Conservation (phyloP, 2,797 vertebrate genomes). For the Poeciliopsis presidionis region DNA sequence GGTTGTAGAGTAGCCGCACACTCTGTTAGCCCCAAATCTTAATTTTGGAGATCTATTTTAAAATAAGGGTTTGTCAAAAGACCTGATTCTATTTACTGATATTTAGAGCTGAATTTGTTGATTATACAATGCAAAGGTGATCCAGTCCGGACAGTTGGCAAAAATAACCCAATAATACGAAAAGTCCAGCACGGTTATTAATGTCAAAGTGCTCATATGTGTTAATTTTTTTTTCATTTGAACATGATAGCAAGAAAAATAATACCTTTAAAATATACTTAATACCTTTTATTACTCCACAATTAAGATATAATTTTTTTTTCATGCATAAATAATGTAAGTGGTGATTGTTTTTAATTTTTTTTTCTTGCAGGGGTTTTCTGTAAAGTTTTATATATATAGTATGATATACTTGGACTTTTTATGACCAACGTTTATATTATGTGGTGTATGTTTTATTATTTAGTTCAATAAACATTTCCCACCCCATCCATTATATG, state of each 20-base stretch:
- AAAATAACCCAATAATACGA: background rate
- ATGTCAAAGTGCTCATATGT: background rate
- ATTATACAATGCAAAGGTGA: background rate
- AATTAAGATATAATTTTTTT: background rate
- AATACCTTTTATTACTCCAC: background rate
- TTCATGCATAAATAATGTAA: background rate
- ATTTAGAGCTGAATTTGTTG: background rate
- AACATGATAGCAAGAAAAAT: background rate
- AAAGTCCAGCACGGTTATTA: background rate
- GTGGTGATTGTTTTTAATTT: background rate
- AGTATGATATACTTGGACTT: background rate
- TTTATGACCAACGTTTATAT: background rate
- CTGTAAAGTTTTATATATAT: background rate
- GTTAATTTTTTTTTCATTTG: background rate
- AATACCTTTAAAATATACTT: background rate
- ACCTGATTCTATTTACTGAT: background rate
- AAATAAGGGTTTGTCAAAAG: background rate
- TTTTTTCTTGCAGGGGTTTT: background rate
- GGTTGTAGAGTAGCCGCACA: conserved; percentile 15
- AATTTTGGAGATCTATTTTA: background rate
- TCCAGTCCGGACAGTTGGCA: background rate
- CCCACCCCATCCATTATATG: background rate
- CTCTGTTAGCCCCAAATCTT: background rate
- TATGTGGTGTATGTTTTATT: background rate
- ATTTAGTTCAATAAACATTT: background rate